Evolutionary conservation across 2,797 vertebrate species (phyloP).

Genomic region (Cyprinodon diabolis): DNA sequence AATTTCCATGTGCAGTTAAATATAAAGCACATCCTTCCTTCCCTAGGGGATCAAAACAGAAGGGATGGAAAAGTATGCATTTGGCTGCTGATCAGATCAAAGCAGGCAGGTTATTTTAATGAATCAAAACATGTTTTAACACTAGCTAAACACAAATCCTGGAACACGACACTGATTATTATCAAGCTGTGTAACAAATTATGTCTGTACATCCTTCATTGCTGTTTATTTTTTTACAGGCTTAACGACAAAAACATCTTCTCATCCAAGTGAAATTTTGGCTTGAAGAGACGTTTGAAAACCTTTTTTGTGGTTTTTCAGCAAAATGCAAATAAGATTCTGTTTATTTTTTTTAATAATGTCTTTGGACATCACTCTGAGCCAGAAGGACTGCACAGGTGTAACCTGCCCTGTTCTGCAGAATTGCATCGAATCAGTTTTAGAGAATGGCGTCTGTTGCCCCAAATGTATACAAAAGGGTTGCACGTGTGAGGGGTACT

Average conservation of each 20-base stretch:
- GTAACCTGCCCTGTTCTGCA: constrained; percentile 82
- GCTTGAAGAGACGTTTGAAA: constrained; percentile 32
- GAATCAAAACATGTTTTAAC: constrained; percentile 27
- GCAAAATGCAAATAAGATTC: constrained; percentile 68
- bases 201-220: constrained; percentile 56
- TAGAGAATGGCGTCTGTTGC: constrained; percentile 86
- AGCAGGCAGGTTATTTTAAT: constrained; percentile 33
- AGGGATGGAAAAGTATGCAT: constrained; percentile 46
- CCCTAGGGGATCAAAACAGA: constrained; percentile 25
- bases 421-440: constrained; percentile 87
- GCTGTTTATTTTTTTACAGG: constrained; percentile 73
- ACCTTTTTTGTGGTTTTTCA: constrained; percentile 15
- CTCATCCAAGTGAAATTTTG: constrained; percentile 31
- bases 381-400: constrained; percentile 87
- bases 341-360: constrained; percentile 57
- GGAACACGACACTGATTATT: constrained; percentile 11
- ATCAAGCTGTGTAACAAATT: constrained; percentile 25
- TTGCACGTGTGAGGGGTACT: constrained; percentile 93
- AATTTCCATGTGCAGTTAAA: constrained; percentile 54
- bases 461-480: constrained; percentile 85
- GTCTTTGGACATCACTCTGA: constrained; percentile 27
- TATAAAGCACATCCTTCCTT: constrained; percentile 34
- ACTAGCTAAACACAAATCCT: not conserved
- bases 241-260: constrained; percentile 13
- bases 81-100: constrained; percentile 47